Evolutionary conservation across 1,140 invertebrate genomes (phyloP).

Genomic region (Bombus waltoni): DNA sequence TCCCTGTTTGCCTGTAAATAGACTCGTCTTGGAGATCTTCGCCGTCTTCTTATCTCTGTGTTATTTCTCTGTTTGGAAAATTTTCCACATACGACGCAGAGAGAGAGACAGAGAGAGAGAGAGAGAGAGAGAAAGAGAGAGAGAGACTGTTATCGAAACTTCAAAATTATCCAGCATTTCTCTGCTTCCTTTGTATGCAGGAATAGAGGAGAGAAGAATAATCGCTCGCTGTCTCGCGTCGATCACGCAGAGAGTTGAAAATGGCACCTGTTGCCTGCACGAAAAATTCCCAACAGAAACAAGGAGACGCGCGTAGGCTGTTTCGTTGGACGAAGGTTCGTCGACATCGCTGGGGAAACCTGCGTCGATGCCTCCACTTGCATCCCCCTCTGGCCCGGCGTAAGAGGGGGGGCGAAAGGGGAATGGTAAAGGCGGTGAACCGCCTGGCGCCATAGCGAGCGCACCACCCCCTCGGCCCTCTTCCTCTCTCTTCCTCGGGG

Average conservation of each 20-base stretch:
- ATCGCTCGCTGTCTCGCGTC: neutral
- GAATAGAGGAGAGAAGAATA: neutral
- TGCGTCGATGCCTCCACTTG: slow-evolving; percentile 17
- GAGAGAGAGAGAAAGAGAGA: too few species aligned
- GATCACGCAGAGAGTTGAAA: neutral
- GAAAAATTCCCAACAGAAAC: neutral
- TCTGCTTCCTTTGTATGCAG: neutral
- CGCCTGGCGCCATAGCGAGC: slow-evolving; percentile 63
- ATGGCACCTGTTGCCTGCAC: neutral
- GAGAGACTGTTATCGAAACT: neutral
- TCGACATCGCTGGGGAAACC: slow-evolving; percentile 32
- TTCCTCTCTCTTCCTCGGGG: slow-evolving; percentile 6
- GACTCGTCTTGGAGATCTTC: neutral
- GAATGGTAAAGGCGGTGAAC: slow-evolving; percentile 51
- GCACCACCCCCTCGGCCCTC: slow-evolving; percentile 10
- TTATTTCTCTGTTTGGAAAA: neutral
- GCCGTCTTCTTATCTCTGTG: too few species aligned
- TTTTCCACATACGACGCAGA: neutral
- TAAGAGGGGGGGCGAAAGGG: slow-evolving; percentile 21
- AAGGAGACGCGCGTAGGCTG: too few species aligned
- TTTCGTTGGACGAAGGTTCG: slow-evolving; percentile 22
- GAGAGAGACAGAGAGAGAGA: too few species aligned
- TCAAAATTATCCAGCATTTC: neutral
- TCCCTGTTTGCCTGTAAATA: neutral
- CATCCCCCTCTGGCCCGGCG: slow-evolving; percentile 30